A percentile compares a stretch with the other conserved stretches of the same genome.
phyloP scores from a whole-genome alignment of 2,888 invertebrate species.

The Amaurobius ferox region DNA sequence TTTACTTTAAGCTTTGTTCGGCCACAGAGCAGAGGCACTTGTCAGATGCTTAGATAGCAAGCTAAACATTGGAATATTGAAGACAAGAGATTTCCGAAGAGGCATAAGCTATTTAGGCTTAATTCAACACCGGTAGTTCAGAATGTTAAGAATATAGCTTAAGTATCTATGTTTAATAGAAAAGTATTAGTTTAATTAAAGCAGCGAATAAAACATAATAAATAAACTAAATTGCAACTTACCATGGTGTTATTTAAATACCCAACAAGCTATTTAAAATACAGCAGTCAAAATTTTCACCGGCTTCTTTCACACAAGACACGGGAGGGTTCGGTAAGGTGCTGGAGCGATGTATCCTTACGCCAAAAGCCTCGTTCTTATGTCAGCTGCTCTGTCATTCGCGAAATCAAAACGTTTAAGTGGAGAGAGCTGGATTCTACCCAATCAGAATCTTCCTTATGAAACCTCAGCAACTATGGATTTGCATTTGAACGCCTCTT shows the following conservation, averaged over 20 bases:
- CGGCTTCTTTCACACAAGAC: conserved; percentile 70
- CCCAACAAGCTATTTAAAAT: conserved; percentile 67
- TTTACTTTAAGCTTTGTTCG: conserved; percentile 64
- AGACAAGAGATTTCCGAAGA: conserved; percentile 18
- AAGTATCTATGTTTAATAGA: neutral
- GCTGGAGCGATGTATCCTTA: conserved; percentile 61
- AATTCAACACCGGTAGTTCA: conserved; percentile 52
- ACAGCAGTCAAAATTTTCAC: conserved; percentile 66
- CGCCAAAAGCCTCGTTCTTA: conserved; percentile 24
- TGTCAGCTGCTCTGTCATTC: conserved; percentile 61
- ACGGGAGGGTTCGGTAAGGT: conserved; percentile 61
- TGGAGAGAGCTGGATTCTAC: conserved; percentile 43
- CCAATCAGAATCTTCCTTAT: conserved; percentile 58
- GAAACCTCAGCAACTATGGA: conserved; percentile 27
- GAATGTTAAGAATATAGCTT: neutral
- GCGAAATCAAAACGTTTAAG: conserved; percentile 63
- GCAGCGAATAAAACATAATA: conserved; percentile 1
- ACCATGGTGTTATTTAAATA: conserved; percentile 70
- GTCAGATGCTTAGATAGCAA: conserved; percentile 2
- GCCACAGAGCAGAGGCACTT: conserved; percentile 22
- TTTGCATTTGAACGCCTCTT: conserved; percentile 68
- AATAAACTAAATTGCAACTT: conserved; percentile 40
- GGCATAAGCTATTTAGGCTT: conserved; percentile 61
- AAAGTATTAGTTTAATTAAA: neutral
- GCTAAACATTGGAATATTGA: neutral